These are phyloP conservation scores for Gobio occitaniae DNA, from an alignment of 2,797 vertebrate species.

Conservation along the genomic window DNA sequence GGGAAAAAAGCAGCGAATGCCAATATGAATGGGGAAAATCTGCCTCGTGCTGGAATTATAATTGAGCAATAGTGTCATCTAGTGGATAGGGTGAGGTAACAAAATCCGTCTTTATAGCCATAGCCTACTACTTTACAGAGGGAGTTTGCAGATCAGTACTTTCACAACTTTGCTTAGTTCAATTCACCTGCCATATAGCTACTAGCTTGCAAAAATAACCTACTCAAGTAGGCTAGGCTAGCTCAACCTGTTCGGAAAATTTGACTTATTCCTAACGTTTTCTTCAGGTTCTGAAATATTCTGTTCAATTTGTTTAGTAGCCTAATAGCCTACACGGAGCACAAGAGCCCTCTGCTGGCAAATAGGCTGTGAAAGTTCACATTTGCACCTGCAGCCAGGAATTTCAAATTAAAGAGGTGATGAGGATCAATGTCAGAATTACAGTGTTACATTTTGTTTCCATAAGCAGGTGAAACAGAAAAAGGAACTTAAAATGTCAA, in stretches of 20 bases:
- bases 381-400: no score
- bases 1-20: neutral
- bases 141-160: neutral
- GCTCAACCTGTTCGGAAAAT: neutral
- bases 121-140: neutral
- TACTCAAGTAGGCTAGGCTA: neutral
- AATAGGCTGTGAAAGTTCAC: neutral
- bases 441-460: neutral
- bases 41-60: neutral
- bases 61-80: constrained; percentile 15
- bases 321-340: neutral
- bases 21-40: neutral
- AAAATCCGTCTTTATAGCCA: neutral
- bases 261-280: neutral
- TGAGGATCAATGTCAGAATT: neutral
- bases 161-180: neutral
- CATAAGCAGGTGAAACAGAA: no score
- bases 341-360: neutral
- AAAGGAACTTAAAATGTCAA: no score
- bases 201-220: neutral
- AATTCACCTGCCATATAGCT: neutral
- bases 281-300: neutral
- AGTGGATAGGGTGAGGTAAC: neutral
- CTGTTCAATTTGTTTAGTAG: neutral
- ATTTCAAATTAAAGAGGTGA: neutral